These are phyloP conservation scores for Agrypnia vestita DNA, from an alignment of 1,140 invertebrate species.

Conservation along the genomic window DNA sequence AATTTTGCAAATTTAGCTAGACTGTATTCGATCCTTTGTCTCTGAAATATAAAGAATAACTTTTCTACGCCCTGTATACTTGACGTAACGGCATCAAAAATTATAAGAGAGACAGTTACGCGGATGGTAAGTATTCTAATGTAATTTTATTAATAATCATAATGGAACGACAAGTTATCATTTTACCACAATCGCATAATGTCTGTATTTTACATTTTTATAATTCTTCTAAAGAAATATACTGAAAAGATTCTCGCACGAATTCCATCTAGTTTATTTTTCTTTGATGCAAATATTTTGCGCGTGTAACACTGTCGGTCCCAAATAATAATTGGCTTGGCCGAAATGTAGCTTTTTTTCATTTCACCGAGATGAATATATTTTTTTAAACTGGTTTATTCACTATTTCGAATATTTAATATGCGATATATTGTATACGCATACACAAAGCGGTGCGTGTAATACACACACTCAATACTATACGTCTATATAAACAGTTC, in stretches of 20 bases:
- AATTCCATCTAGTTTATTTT: background rate
- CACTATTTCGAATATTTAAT: constrained; percentile 48
- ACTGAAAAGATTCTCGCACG: background rate
- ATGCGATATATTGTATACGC: constrained; percentile 20
- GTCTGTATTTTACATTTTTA: too few species aligned
- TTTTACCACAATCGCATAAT: too few species aligned
- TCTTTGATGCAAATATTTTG: constrained; percentile 15
- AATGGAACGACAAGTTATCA: too few species aligned
- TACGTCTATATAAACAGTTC: background rate
- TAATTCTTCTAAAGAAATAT: background rate
- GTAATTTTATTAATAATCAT: too few species aligned
- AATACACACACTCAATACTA: background rate
- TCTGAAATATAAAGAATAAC: too few species aligned
- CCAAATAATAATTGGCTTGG: constrained; percentile 34
- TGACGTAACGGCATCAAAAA: too few species aligned
- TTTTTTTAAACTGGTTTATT: constrained; percentile 45
- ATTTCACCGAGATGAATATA: constrained; percentile 16
- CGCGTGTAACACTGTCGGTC: constrained; percentile 3
- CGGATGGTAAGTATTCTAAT: too few species aligned
- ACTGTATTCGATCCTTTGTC: too few species aligned
- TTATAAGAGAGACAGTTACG: too few species aligned
- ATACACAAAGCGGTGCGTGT: constrained; percentile 12
- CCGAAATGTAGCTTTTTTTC: constrained; percentile 28
- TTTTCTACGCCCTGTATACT: too few species aligned
- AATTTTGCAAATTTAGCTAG: too few species aligned